These are phyloP conservation scores for Enteromius viviparus DNA, from an alignment of 2,797 vertebrate genomes.

Conservation along the genomic window DNA sequence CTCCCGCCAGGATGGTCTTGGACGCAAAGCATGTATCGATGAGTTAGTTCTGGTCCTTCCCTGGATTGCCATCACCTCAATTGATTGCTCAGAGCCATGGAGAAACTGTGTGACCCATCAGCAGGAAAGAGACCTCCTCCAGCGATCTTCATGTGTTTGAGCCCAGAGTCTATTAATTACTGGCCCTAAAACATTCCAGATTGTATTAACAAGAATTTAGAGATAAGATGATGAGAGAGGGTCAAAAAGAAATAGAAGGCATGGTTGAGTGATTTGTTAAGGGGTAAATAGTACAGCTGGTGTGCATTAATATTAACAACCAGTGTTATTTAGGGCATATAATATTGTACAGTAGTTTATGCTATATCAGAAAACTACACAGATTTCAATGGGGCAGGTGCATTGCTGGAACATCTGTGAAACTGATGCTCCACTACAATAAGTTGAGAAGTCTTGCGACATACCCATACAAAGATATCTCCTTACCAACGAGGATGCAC, in stretches of 20 bases:
- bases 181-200: conserved; percentile 44
- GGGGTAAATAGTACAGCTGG: conserved; percentile 14
- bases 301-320: conserved; percentile 6
- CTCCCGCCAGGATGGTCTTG: conserved; percentile 76
- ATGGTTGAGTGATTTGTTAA: neutral
- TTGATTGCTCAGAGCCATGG: conserved; percentile 73
- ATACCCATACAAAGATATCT: neutral
- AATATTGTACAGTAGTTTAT: neutral
- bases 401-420: neutral
- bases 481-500: neutral
- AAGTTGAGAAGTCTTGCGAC: neutral
- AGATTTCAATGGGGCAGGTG: neutral
- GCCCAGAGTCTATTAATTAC: conserved; percentile 59
- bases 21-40: conserved; percentile 77
- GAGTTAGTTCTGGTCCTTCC: conserved; percentile 63
- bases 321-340: neutral
- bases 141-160: conserved; percentile 40
- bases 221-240: conserved; percentile 4
- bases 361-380: neutral
- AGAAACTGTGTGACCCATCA: conserved; percentile 78
- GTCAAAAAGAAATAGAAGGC: neutral
- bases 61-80: conserved; percentile 77
- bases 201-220: conserved; percentile 37
- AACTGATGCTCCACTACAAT: neutral
- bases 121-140: conserved; percentile 66